Conservation (phyloP, 2,888 invertebrate species). For the Cremastinae sp. region DNA sequence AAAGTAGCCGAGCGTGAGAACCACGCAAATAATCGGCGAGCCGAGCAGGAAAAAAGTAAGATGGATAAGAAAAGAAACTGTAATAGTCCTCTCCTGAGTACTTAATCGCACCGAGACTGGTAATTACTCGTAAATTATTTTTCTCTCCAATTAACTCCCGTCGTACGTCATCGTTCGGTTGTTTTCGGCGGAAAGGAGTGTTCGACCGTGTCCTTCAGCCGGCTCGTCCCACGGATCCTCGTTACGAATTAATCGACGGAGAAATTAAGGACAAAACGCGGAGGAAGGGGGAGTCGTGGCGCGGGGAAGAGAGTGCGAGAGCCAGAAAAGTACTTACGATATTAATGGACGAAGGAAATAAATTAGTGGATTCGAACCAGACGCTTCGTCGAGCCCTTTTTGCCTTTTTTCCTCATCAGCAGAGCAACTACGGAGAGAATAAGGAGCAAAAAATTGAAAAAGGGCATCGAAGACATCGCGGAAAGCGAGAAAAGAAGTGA, state of each 20-base stretch:
- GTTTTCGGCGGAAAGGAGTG: neutral
- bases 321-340: neutral
- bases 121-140: slow-evolving; percentile 27
- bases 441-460: no score
- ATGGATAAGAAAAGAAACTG: neutral
- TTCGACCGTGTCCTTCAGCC: neutral
- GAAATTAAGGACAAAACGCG: neutral
- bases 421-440: no score
- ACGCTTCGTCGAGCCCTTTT: neutral
- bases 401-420: neutral
- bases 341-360: slow-evolving; percentile 32
- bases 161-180: neutral
- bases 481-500: neutral
- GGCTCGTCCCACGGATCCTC: neutral
- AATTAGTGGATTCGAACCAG: slow-evolving; percentile 25
- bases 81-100: neutral
- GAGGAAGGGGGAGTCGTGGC: neutral
- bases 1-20: no score
- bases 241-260: no score
- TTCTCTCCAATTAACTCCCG: neutral
- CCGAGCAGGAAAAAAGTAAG: neutral
- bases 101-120: slow-evolving; percentile 21
- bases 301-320: neutral
- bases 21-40: neutral
- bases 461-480: no score